A percentile compares a stretch with the other conserved stretches of the same genome.
Evolutionary conservation across 2,113 vertebrate genomes (phyloP).

Genomic region (Petroica traversi): DNA sequence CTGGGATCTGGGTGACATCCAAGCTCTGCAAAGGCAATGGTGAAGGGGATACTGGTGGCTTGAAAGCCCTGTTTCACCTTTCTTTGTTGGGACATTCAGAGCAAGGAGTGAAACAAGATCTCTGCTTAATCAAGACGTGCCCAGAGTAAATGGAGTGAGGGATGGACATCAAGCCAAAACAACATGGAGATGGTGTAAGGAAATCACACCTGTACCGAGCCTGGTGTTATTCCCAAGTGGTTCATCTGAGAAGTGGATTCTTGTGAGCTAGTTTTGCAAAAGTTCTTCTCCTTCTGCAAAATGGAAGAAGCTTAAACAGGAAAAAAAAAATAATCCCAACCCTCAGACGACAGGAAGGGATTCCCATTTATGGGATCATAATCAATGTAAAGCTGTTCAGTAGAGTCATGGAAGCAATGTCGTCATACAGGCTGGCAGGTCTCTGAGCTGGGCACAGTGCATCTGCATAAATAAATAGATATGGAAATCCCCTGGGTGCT

Average conservation of each 20-base stretch:
- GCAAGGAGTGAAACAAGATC: neutral
- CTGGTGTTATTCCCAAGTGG: neutral
- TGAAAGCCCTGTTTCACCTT: neutral
- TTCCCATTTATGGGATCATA: neutral
- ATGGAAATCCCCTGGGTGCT: neutral
- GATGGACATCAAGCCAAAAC: neutral
- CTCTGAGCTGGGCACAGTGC: neutral
- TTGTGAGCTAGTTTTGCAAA: neutral
- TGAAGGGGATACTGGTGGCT: neutral
- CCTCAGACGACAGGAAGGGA: neutral
- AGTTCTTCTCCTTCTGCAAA: neutral
- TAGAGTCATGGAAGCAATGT: fast-evolving
- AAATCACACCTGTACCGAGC: fast-evolving
- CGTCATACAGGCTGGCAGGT: neutral
- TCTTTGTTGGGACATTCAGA: neutral
- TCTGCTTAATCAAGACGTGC: neutral
- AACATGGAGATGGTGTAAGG: neutral
- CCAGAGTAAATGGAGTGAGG: neutral
- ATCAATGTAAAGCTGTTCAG: neutral
- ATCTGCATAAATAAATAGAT: neutral
- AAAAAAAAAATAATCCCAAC: neutral
- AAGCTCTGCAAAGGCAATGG: neutral
- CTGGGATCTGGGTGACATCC: neutral
- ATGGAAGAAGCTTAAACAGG: neutral
- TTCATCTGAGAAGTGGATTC: fast-evolving